Evolutionary conservation across 2,113 vertebrate genomes (phyloP), one percentile per base, ranked within the genome.

Genomic region (Beaufortia kweichowensis): DNA sequence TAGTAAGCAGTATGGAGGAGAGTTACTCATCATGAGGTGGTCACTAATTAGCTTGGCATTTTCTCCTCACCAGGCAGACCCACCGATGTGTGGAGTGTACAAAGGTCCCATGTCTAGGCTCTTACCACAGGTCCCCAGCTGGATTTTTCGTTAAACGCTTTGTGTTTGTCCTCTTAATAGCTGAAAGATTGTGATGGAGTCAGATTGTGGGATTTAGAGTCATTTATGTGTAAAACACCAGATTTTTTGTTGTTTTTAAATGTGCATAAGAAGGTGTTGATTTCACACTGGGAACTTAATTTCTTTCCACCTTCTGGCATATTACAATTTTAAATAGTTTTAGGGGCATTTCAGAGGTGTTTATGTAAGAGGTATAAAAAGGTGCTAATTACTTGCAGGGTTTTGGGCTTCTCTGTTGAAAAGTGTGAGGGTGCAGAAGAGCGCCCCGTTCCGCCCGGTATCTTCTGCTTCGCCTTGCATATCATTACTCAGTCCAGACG

Each of bases 371-470:
- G 63, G 61, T 53, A 83, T 79, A 77, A 50, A 82, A 86, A 85
- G 79, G 79, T 88, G 85, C 65, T 83, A 85, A 88, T 87, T 82
- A 81, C 76, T 83, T 71, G 61, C 84, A 55, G 48, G 76, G 66
- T 26, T 60, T 63, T 63, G 66, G 15, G 66, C 43, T 59, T 63
- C 19, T 56, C 50, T n/a, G 60, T 8, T 31, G 60, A 60, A 66
- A 63, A 53, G 35, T 43, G 63, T 85, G 72, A 77, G 76, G 78
- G 69, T 28, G 67, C 57, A 76, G 59, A 53, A 35, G 31, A 55
- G 55, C 1, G 3, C n/a, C 29, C 46, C 6, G 5, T 53, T 55
- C 19, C 31, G 46, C 31, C n/a, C 14, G 43, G 4, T 29, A 5
- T 68, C 6, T 10, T 55, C 46, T 33, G n/a, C 19, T 69, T 55